phyloP scores from a whole-genome alignment of 2,113 vertebrate genomes.

The rabbit (Oryctolagus cuniculus) region DNA sequence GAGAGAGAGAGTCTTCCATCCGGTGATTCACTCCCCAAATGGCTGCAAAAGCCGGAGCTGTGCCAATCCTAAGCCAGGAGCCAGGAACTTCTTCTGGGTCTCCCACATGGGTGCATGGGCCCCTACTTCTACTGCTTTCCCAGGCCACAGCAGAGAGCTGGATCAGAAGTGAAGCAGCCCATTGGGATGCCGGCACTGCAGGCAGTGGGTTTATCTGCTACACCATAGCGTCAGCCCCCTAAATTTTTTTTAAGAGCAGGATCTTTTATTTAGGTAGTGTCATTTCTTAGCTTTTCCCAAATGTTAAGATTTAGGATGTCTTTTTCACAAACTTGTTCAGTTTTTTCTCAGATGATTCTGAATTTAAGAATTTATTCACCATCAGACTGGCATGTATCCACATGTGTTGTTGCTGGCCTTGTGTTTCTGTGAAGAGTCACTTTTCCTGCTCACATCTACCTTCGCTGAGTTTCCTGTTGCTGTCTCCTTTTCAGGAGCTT shows the following conservation, averaged over 20 bases:
- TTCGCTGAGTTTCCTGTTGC: neutral
- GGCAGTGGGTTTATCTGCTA: too few relatives aligned
- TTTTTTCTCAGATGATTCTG: neutral
- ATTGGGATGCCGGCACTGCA: too few relatives aligned
- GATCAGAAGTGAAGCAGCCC: too few relatives aligned
- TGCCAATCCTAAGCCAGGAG: too few relatives aligned
- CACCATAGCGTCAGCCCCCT: too few relatives aligned
- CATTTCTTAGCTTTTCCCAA: neutral
- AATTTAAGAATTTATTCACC: neutral
- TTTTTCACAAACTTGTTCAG: neutral
- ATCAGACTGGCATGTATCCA: neutral
- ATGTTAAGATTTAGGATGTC: neutral
- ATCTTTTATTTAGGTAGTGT: neutral
- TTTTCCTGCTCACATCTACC: constrained; percentile 48
- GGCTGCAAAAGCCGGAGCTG: too few relatives aligned
- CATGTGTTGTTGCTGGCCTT: neutral
- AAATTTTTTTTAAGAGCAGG: neutral
- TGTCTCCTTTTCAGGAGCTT: constrained; percentile 23
- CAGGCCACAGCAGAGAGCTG: too few relatives aligned
- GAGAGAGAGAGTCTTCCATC: too few relatives aligned
- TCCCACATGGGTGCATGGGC: too few relatives aligned
- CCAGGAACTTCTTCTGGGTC: too few relatives aligned
- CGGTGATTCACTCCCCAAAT: too few relatives aligned
- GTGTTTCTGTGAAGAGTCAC: neutral
- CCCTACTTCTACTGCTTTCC: too few relatives aligned